A percentile compares a stretch with the other conserved stretches of the same genome.
These are phyloP conservation scores for Cynopterus sphinx DNA, from an alignment of 2,797 vertebrate genomes.

Conservation along the genomic window DNA sequence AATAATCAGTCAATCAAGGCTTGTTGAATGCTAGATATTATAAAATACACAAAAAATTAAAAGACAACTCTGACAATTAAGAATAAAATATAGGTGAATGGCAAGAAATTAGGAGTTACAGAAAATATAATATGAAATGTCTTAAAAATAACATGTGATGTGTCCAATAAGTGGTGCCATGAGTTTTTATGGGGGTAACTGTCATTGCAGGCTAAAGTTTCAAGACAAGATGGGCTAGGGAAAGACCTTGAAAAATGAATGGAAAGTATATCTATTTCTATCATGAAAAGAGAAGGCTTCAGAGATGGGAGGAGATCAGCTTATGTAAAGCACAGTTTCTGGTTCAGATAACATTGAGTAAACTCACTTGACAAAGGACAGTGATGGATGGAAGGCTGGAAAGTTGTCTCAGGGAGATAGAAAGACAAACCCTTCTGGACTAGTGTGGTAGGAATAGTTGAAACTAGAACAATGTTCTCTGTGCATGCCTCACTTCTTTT, in stretches of 20 bases:
- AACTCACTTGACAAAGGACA: neutral
- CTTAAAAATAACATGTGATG: neutral
- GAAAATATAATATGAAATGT: neutral
- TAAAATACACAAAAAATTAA: neutral
- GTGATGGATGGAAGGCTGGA: neutral
- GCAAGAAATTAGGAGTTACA: neutral
- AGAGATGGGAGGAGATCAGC: neutral
- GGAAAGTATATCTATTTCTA: neutral
- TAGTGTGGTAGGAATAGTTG: neutral
- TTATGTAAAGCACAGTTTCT: neutral
- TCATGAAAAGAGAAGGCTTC: neutral
- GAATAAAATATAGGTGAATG: neutral
- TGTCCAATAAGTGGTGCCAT: neutral
- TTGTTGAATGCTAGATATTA: neutral
- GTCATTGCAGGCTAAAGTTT: neutral
- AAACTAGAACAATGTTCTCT: neutral
- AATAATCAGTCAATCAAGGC: neutral
- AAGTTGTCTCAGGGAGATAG: neutral
- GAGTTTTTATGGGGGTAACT: neutral
- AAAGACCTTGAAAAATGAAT: neutral
- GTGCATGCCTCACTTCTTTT: neutral
- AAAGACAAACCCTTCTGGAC: neutral
- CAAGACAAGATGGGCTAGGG: neutral
- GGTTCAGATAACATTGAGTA: neutral
- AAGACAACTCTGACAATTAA: neutral